A percentile compares a stretch with the other conserved stretches of the same genome.
Conservation (phyloP, 2,797 vertebrate genomes). For the Rhinatrema bivittatum region DNA sequence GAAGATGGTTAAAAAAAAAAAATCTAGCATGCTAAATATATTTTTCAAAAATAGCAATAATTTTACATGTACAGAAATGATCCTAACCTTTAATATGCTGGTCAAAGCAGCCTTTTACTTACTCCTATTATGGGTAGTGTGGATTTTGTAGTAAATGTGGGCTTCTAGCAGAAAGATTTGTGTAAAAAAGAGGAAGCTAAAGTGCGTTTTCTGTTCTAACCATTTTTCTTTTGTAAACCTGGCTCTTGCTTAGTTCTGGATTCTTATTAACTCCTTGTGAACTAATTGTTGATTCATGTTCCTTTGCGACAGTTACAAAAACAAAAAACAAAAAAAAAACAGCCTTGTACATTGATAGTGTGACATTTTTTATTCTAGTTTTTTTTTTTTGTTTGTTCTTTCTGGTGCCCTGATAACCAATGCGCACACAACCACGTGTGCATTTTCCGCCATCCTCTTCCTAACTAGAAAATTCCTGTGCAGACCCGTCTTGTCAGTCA, state of each 20-base stretch:
- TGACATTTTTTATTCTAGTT: constrained; percentile 35
- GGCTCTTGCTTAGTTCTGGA: constrained; percentile 48
- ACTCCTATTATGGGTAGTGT: constrained; percentile 46
- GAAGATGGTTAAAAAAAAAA: constrained; percentile 53
- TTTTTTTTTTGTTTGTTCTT: constrained; percentile 30
- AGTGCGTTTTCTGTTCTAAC: constrained; percentile 63
- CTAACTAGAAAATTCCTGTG: constrained; percentile 32
- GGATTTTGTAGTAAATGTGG: constrained; percentile 52
- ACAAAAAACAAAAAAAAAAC: too few species aligned
- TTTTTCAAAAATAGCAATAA: constrained; percentile 77
- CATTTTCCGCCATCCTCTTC: constrained; percentile 22
- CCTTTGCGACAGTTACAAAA: constrained; percentile 41
- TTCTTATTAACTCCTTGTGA: constrained; percentile 49
- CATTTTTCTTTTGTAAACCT: constrained; percentile 55
- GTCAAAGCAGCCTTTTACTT: constrained; percentile 70
- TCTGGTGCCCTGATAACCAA: constrained; percentile 21
- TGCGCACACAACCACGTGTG: constrained; percentile 30
- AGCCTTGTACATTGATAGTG: too few species aligned
- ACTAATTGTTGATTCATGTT: constrained; percentile 55
- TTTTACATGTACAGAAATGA: constrained; percentile 75
- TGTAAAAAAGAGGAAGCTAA: constrained; percentile 35
- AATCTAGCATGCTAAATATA: constrained; percentile 71
- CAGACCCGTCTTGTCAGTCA: constrained; percentile 20
- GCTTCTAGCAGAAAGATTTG: constrained; percentile 56
- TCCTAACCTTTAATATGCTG: constrained; percentile 67